These are phyloP conservation scores for Eristalinus aeneus DNA, from an alignment of 2,888 invertebrate species.

Conservation along the genomic window DNA sequence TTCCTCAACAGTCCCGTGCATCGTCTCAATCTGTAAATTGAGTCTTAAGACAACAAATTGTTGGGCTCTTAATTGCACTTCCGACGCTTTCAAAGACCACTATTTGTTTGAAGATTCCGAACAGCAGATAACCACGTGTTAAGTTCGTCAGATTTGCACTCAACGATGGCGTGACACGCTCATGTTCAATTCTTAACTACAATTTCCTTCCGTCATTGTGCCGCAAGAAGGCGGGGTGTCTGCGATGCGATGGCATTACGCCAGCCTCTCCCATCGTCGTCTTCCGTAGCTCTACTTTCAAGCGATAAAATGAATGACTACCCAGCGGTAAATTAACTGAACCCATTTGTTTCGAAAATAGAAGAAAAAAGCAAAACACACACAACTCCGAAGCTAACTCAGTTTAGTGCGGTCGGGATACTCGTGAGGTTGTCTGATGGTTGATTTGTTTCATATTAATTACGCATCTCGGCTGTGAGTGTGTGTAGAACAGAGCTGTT, in stretches of 20 bases:
- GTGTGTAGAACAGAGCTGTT: neutral
- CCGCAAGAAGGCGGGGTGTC: neutral
- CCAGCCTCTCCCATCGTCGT: conserved; percentile 1
- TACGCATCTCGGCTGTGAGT: neutral
- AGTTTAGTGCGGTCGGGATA: neutral
- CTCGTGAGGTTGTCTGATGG: conserved; percentile 19
- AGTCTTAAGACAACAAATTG: neutral
- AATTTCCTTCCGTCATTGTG: conserved; percentile 51
- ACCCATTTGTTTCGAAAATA: conserved; percentile 15
- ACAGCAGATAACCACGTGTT: conserved; percentile 43
- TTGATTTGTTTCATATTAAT: conserved; percentile 31
- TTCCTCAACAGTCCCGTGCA: neutral
- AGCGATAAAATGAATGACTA: conserved; percentile 39
- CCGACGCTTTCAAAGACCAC: neutral
- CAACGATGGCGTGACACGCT: conserved; percentile 6
- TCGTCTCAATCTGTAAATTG: neutral
- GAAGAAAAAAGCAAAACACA: neutral
- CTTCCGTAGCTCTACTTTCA: conserved; percentile 32
- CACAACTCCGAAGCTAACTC: neutral
- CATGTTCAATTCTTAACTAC: conserved; percentile 22
- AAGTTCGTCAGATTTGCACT: conserved; percentile 43
- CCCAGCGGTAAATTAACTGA: conserved; percentile 49
- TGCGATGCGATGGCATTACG: conserved; percentile 11
- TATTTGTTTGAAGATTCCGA: conserved; percentile 38
- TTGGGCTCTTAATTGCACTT: neutral